Evolutionary conservation across 2,113 vertebrate genomes (phyloP).

Genomic region (Perca fluviatilis): DNA sequence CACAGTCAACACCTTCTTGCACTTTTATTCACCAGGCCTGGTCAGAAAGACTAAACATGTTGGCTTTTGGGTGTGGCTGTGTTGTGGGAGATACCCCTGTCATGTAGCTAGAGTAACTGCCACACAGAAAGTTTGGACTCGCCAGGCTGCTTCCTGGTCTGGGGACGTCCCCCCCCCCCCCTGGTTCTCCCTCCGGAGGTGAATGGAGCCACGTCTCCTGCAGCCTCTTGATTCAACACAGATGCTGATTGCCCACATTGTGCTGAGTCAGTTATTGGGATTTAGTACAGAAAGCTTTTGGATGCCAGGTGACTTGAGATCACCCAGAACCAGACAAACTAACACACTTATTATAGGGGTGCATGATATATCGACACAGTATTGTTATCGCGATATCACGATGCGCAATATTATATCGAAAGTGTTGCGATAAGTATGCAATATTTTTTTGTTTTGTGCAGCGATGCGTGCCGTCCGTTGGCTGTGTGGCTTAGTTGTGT

Average conservation of each 20-base stretch:
- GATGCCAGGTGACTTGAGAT: background rate
- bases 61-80: slow-evolving; percentile 50
- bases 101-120: background rate
- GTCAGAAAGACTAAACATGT: background rate
- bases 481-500: too few species aligned
- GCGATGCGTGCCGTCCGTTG: too few species aligned
- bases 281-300: background rate
- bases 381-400: too few species aligned
- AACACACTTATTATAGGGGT: background rate
- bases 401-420: too few species aligned
- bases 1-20: background rate
- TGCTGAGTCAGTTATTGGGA: slow-evolving; percentile 41
- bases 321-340: background rate
- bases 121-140: slow-evolving; percentile 3
- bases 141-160: slow-evolving; percentile 42
- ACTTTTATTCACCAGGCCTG: background rate
- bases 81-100: slow-evolving; percentile 1
- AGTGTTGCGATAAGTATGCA: too few species aligned
- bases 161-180: background rate
- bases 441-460: too few species aligned
- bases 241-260: slow-evolving; percentile 35
- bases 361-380: too few species aligned
- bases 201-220: background rate
- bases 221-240: slow-evolving; percentile 39
- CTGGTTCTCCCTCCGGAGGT: background rate